Evolutionary conservation across 2,888 invertebrate genomes (phyloP).

Genomic region (Diaphora mendica): DNA sequence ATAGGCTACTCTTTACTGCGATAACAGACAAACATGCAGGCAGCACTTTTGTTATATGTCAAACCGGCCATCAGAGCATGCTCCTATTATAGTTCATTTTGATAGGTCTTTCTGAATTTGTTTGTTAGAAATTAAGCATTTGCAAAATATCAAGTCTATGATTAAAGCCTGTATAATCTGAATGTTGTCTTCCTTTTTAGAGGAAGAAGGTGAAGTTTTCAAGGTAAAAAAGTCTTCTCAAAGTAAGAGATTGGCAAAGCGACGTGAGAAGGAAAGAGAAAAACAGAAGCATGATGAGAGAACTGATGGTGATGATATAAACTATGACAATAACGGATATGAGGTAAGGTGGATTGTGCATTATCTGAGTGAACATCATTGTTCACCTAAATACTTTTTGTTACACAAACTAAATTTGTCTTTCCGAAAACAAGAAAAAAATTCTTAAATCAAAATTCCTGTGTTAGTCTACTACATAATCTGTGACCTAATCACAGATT

Average conservation of each 20-base stretch:
- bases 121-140: too few species aligned
- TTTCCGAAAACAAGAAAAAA: too few species aligned
- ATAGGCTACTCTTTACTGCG: too few species aligned
- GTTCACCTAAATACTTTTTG: not conserved
- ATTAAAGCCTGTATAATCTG: not conserved
- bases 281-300: constrained; percentile 60
- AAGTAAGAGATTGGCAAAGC: constrained; percentile 95
- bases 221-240: constrained; percentile 98
- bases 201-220: constrained; percentile 95
- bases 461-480: too few species aligned
- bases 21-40: too few species aligned
- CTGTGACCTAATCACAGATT: too few species aligned
- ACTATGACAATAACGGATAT: constrained; percentile 72
- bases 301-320: constrained; percentile 76
- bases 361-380: not conserved
- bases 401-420: too few species aligned
- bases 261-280: constrained; percentile 94
- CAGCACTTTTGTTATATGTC: too few species aligned
- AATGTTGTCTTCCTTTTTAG: constrained; percentile 56
- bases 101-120: too few species aligned
- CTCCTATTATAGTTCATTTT: too few species aligned
- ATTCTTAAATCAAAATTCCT: too few species aligned
- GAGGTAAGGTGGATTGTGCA: constrained; percentile 70
- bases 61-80: too few species aligned
- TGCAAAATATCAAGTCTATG: not conserved